These are phyloP conservation scores for Apodemus speciosus DNA, from an alignment of 2,113 vertebrate species.

Conservation along the genomic window DNA sequence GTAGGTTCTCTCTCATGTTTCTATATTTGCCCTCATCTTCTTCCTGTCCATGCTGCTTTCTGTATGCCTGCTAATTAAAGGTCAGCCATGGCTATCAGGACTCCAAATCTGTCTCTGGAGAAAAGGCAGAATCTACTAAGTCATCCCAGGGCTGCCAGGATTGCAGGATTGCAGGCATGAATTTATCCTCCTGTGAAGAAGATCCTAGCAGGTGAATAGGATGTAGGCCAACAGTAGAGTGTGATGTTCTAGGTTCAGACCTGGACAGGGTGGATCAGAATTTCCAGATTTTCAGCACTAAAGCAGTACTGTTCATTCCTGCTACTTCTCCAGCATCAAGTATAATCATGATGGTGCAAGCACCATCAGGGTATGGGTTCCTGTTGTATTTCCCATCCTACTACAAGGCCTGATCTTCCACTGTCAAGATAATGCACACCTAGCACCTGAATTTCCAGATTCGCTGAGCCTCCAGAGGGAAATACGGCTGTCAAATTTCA, in stretches of 20 bases:
- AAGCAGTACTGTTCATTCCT: background rate
- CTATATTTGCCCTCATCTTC: background rate
- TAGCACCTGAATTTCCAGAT: background rate
- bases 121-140: background rate
- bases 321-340: background rate
- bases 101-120: background rate
- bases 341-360: too few relatives aligned
- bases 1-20: background rate
- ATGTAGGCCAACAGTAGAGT: background rate
- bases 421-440: background rate
- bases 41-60: background rate
- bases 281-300: background rate
- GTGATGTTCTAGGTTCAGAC: background rate
- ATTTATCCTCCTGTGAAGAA: too few relatives aligned
- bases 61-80: background rate
- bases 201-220: background rate
- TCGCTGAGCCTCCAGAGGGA: background rate
- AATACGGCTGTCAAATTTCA: background rate
- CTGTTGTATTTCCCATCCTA: background rate
- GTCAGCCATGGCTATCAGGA: background rate
- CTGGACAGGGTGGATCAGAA: background rate
- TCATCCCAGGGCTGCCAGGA: too few relatives aligned
- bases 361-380: too few relatives aligned
- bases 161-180: background rate
- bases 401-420: background rate